Conservation (phyloP, 64 coral and sea anemone species). For the Porites australiensis region DNA sequence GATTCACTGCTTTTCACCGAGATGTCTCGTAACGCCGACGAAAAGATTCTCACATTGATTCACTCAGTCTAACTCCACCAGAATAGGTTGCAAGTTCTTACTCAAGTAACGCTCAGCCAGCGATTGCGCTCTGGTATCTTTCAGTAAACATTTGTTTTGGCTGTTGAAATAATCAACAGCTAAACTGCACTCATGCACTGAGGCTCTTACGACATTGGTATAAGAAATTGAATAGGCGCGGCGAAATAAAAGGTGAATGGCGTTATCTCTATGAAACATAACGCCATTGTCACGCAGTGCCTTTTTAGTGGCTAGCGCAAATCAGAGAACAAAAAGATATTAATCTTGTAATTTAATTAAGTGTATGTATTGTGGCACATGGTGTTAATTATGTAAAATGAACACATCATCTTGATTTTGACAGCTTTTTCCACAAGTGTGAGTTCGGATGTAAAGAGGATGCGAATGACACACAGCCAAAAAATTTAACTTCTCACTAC, state of each 20-base stretch:
- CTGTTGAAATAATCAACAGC: background rate
- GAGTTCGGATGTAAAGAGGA: background rate
- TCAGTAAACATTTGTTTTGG: conserved; percentile 41
- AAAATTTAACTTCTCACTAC: too few species aligned
- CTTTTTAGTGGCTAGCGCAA: background rate
- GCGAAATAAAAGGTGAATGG: background rate
- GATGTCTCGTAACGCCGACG: background rate
- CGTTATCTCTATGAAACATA: conserved; percentile 1
- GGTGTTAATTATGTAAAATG: conserved; percentile 51
- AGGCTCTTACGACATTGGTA: background rate
- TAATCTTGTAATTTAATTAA: conserved; percentile 39
- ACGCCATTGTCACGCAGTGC: background rate
- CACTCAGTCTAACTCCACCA: background rate
- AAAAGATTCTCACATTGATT: background rate
- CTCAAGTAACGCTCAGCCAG: background rate
- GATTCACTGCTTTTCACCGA: background rate
- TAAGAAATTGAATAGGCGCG: background rate
- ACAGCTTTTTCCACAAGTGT: background rate
- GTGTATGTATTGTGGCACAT: background rate
- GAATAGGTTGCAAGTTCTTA: background rate
- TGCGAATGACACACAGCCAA: too few species aligned
- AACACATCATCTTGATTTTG: conserved; percentile 3
- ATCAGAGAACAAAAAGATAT: conserved; percentile 4
- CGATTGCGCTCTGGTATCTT: background rate
- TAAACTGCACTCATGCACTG: background rate